phyloP scores from a whole-genome alignment of 2,888 invertebrate genomes.

The Tenodera sinensis region DNA sequence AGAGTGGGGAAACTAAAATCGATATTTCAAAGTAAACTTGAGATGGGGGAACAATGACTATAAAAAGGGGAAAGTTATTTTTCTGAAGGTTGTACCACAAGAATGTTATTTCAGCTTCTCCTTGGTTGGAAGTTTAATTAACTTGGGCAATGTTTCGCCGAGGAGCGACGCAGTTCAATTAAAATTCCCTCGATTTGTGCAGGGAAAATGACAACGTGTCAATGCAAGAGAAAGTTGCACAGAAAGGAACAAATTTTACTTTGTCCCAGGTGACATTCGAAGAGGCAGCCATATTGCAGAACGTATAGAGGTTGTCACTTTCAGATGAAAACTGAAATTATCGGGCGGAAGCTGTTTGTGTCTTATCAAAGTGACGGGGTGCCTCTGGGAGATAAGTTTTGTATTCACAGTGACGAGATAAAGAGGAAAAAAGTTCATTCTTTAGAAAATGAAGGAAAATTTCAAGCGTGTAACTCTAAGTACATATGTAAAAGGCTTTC shows the following conservation, averaged over 20 bases:
- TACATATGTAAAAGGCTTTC: too few relatives aligned
- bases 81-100: not conserved
- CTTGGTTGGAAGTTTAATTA: not conserved
- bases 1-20: not conserved
- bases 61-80: not conserved
- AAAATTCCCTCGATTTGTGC: constrained; percentile 4
- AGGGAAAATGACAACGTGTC: not conserved
- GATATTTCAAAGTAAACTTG: not conserved
- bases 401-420: not conserved
- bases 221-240: not conserved
- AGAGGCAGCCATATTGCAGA: not conserved
- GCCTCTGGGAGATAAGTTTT: not conserved
- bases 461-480: not conserved
- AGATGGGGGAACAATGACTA: not conserved
- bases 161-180: not conserved
- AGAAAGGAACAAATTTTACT: not conserved
- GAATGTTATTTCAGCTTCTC: not conserved
- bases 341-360: not conserved
- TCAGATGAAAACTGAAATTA: not conserved
- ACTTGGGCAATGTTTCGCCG: not conserved
- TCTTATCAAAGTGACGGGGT: not conserved
- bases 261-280: not conserved
- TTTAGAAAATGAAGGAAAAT: not conserved
- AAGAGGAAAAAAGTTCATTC: not conserved
- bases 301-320: not conserved